These are phyloP conservation scores for Catharus bicknelli DNA, from an alignment of 2,113 vertebrate genomes.

Conservation along the genomic window DNA sequence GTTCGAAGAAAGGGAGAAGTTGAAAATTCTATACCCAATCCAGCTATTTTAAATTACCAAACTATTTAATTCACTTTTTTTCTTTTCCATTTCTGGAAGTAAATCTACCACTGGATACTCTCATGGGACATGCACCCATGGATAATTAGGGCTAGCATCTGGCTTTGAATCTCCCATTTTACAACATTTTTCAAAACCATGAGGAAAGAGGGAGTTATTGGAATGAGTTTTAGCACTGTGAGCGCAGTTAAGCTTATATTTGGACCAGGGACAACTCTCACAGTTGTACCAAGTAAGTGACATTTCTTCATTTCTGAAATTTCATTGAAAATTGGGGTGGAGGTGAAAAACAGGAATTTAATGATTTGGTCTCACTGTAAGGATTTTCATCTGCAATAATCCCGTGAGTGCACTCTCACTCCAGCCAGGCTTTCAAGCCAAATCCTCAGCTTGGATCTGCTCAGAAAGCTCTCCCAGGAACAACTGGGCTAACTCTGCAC, in stretches of 20 bases:
- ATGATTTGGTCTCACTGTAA: no score
- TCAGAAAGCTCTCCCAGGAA: not conserved
- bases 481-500: not conserved
- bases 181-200: not conserved
- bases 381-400: no score
- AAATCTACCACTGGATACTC: not conserved
- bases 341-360: no score
- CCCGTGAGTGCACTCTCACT: no score
- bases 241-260: no score
- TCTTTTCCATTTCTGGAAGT: not conserved
- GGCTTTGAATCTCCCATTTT: not conserved
- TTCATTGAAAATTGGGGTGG: no score
- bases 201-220: no score
- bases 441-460: not conserved
- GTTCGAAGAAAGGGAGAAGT: not conserved
- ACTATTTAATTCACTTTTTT: not conserved
- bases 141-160: not conserved
- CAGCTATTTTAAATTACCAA: not conserved
- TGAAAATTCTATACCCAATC: not conserved
- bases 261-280: no score
- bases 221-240: no score
- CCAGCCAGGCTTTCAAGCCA: no score
- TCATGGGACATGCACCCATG: not conserved
- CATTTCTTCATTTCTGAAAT: no score
- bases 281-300: no score